Evolutionary conservation across 1,140 invertebrate genomes (phyloP), one percentile per base, ranked within the genome.

Genomic region (Aphelenchoides fujianensis): DNA sequence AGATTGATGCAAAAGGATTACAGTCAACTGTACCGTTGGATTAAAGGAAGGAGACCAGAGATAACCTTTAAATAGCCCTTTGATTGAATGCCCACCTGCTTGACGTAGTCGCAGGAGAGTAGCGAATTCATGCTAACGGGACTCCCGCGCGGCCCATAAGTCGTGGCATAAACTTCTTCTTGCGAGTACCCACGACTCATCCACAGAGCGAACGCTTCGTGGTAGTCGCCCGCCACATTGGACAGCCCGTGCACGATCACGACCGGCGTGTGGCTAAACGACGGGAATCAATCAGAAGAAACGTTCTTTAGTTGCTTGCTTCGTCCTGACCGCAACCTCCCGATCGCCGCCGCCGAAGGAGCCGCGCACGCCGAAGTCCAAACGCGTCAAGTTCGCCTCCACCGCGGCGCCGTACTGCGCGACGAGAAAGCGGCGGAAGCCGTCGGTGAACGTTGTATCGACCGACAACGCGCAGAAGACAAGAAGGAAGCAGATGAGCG

Each of bases 81-180:
- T 19, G 7, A 71, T 28, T 2, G 2, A 55, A 67, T 67, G 3
- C n/a, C n/a, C 5, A 66, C 9, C 63, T 7, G 7, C 27, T 31
- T 30, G 30, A 61, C 1, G 19, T 31, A 67, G 9, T 12, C 9
- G 9, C 57, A 9, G 53, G 16, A 9, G 9, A 61, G 16, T n/a
- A 16, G 16, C n/a, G 16, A 16, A 16, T 9, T 23, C 59, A 19
- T 62, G 3, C 59, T 28, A 19, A 19, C 54, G 19, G n/a, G n/a
- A n/a, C n/a, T n/a, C n/a, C n/a, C n/a, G n/a, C n/a, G n/a, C 2
- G 27, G 12, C 19, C 68, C 68, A 68, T 69, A 69, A 1, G 64
- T 69, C n/a, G 68, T 69, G 9, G 62, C 68, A 68, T 69, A 69
- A 23, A 69, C 1, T 31, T 69, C 68, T 0, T 69, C 68, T 27